Percentiles rank a stretch among this genome's conserved stretches.
Evolutionary conservation across 2,113 vertebrate species (phyloP).

Genomic region (Saimiri boliviensis): DNA sequence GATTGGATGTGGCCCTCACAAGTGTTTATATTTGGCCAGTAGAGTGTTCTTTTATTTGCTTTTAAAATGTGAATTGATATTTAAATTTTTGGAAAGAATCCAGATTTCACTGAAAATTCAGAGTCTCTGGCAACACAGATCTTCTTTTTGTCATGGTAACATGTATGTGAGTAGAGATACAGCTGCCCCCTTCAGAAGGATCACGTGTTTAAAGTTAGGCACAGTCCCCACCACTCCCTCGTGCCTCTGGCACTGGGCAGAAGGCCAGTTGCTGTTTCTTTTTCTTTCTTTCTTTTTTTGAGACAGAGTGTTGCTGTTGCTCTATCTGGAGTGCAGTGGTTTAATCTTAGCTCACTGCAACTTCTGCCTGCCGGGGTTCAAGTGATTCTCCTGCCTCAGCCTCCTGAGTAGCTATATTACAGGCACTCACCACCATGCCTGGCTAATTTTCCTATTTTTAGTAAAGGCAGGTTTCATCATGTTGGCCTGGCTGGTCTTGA

Average conservation of each 20-base stretch:
- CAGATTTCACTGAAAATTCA: not conserved
- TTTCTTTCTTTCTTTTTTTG: not conserved
- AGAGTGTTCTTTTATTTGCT: not conserved
- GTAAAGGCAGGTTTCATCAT: too few relatives aligned
- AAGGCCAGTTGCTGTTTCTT: not conserved
- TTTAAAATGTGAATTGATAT: not conserved
- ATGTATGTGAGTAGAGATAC: too few relatives aligned
- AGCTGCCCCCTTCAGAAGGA: not conserved
- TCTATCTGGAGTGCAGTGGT: too few relatives aligned
- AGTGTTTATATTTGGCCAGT: not conserved
- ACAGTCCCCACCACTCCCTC: not conserved
- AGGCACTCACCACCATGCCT: too few relatives aligned
- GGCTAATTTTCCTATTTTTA: too few relatives aligned
- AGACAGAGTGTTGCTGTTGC: too few relatives aligned
- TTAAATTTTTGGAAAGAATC: not conserved
- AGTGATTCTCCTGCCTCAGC: too few relatives aligned
- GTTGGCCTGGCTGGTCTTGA: too few relatives aligned
- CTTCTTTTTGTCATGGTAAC: not conserved
- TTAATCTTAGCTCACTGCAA: too few relatives aligned
- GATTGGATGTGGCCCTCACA: not conserved
- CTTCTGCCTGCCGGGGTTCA: too few relatives aligned
- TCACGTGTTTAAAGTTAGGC: not conserved
- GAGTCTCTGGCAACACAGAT: not conserved
- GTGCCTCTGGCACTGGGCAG: not conserved
- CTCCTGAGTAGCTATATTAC: too few relatives aligned